Percentiles rank a stretch among this genome's conserved stretches.
Evolutionary conservation across 2,888 invertebrate genomes (phyloP).

Genomic region (Drosophila rubida): DNA sequence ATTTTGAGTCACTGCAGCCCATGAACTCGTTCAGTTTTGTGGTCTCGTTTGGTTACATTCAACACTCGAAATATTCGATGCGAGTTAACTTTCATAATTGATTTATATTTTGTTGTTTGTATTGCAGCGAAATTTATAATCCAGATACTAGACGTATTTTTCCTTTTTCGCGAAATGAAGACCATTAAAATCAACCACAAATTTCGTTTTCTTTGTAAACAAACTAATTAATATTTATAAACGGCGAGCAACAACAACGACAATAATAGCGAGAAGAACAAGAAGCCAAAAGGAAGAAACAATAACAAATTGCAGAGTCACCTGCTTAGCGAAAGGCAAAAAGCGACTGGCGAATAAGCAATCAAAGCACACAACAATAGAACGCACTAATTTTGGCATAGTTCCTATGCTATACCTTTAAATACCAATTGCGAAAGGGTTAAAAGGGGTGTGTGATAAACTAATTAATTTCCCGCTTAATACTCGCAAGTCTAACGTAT

Average conservation of each 20-base stretch:
- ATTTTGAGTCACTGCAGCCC: not conserved
- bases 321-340: constrained; percentile 34
- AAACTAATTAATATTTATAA: constrained; percentile 75
- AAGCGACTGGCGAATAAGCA: constrained; percentile 23
- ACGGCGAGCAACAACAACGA: constrained; percentile 26
- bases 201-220: constrained; percentile 65
- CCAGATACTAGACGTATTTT: constrained; percentile 59
- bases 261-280: constrained; percentile 27
- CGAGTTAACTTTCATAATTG: not conserved
- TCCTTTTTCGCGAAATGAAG: constrained; percentile 28
- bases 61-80: not conserved
- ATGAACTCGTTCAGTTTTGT: not conserved
- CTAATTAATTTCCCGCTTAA: not conserved
- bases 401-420: constrained; percentile 21
- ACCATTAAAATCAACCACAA: constrained; percentile 49
- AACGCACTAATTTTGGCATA: constrained; percentile 44
- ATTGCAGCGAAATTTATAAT: constrained; percentile 44
- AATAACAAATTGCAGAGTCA: constrained; percentile 42
- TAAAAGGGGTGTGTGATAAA: not conserved
- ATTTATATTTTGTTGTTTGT: constrained; percentile 10
- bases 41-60: not conserved
- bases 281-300: constrained; percentile 8
- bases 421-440: not conserved
- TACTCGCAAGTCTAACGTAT: no score
- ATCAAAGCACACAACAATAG: constrained; percentile 34